phyloP scores from a whole-genome alignment of 2,888 invertebrate species.

The Choristoneura rosaceana region DNA sequence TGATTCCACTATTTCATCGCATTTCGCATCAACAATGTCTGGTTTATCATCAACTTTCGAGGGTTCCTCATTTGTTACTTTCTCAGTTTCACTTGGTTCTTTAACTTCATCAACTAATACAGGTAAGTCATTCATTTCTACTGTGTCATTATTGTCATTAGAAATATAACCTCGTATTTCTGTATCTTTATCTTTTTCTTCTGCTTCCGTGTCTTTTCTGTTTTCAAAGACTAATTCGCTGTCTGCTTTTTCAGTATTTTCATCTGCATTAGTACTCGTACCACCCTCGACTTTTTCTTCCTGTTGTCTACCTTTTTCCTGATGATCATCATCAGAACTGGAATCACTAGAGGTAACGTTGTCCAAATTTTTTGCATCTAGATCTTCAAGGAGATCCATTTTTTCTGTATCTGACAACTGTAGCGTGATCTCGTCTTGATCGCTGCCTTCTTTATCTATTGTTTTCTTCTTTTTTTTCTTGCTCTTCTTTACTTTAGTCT shows the following conservation, averaged over 20 bases:
- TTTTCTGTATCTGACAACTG: conserved; percentile 80
- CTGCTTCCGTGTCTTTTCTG: conserved; percentile 8
- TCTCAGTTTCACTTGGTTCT: background rate
- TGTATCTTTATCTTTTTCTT: conserved; percentile 6
- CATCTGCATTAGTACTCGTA: background rate
- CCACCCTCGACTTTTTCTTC: background rate
- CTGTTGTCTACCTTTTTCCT: conserved; percentile 22
- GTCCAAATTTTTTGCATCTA: conserved; percentile 69
- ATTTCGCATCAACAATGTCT: conserved; percentile 18
- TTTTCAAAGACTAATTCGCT: background rate
- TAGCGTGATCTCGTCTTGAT: conserved; percentile 78
- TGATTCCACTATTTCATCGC: background rate
- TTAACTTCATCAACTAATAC: conserved; percentile 1
- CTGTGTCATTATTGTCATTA: conserved; percentile 42
- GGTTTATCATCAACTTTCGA: conserved; percentile 42
- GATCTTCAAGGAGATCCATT: conserved; percentile 78
- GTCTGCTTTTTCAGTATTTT: background rate
- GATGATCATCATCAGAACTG: conserved; percentile 51
- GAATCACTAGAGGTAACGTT: conserved; percentile 59
- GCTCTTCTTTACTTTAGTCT: conserved; percentile 66
- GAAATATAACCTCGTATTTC: conserved; percentile 36
- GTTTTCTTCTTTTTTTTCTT: conserved; percentile 60
- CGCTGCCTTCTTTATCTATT: conserved; percentile 64
- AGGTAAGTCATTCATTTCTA: conserved; percentile 40
- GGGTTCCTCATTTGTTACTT: conserved; percentile 16